These are phyloP conservation scores for Gymnodraco acuticeps DNA, from an alignment of 2,797 vertebrate genomes.

Conservation along the genomic window DNA sequence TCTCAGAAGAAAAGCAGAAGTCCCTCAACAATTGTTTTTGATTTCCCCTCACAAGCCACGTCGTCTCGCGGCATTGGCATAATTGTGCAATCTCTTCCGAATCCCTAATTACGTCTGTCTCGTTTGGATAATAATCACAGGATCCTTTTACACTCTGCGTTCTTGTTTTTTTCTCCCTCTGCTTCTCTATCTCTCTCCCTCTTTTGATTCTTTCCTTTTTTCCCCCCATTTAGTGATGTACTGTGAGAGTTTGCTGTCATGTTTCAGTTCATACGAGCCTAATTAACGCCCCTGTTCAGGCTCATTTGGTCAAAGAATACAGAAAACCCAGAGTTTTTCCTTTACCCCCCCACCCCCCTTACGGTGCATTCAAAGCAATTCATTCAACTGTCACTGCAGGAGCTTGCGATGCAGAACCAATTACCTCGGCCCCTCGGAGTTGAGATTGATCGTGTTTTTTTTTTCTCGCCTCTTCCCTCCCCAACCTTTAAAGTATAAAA, in stretches of 20 bases:
- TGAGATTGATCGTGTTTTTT: constrained; percentile 85
- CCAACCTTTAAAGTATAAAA: constrained; percentile 79
- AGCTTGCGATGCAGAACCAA: constrained; percentile 89
- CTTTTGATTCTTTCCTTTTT: constrained; percentile 50
- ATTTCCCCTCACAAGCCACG: constrained; percentile 68
- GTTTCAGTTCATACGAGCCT: constrained; percentile 85
- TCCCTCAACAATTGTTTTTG: constrained; percentile 77
- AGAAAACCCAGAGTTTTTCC: constrained; percentile 78
- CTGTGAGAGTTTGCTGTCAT: constrained; percentile 85
- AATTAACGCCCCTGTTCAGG: constrained; percentile 88
- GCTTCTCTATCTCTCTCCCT: constrained; percentile 16
- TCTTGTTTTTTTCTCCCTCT: constrained; percentile 25
- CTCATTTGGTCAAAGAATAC: constrained; percentile 89
- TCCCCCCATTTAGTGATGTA: constrained; percentile 68
- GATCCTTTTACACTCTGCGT: constrained; percentile 74
- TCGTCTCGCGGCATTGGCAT: constrained; percentile 61
- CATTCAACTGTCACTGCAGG: constrained; percentile 88
- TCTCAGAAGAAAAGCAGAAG: constrained; percentile 68
- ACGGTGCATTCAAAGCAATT: constrained; percentile 86
- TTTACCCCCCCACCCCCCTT: constrained; percentile 63
- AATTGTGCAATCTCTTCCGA: constrained; percentile 80
- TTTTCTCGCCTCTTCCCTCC: constrained; percentile 64
- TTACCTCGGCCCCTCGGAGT: constrained; percentile 86
- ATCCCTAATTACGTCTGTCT: constrained; percentile 82
- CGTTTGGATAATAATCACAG: constrained; percentile 81